These are phyloP conservation scores for Drosophila fulvimacula DNA, from an alignment of 2,888 invertebrate species.

Conservation along the genomic window DNA sequence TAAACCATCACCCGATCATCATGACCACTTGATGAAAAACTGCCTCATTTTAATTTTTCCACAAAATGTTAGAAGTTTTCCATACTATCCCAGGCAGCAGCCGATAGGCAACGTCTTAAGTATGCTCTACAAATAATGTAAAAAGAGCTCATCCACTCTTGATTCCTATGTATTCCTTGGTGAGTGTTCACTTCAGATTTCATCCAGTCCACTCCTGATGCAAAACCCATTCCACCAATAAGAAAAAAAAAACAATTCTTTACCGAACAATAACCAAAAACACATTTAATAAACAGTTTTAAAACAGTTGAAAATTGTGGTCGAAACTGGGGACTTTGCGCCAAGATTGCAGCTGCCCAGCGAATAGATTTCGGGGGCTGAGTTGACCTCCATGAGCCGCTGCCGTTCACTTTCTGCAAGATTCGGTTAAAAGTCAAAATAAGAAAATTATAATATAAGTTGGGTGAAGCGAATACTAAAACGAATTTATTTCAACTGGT, in stretches of 20 bases:
- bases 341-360: background rate
- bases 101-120: background rate
- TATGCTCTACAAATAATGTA: too few species aligned
- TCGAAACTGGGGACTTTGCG: background rate
- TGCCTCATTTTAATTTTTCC: too few species aligned
- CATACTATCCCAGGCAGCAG: background rate
- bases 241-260: background rate
- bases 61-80: too few species aligned
- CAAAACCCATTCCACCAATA: background rate
- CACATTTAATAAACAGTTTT: conserved; percentile 6
- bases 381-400: background rate
- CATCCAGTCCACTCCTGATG: background rate
- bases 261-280: background rate
- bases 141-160: too few species aligned
- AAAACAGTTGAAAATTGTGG: background rate
- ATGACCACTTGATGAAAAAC: too few species aligned
- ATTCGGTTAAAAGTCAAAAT: background rate
- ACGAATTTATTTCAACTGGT: background rate
- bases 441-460: background rate
- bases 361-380: background rate
- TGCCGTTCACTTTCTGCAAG: background rate
- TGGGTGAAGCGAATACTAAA: background rate
- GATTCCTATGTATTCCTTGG: too few species aligned
- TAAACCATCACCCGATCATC: too few species aligned
- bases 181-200: background rate